Evolutionary conservation across 2,888 invertebrate species (phyloP), one percentile per base, ranked within the genome.

Genomic region (Eulithis testata): DNA sequence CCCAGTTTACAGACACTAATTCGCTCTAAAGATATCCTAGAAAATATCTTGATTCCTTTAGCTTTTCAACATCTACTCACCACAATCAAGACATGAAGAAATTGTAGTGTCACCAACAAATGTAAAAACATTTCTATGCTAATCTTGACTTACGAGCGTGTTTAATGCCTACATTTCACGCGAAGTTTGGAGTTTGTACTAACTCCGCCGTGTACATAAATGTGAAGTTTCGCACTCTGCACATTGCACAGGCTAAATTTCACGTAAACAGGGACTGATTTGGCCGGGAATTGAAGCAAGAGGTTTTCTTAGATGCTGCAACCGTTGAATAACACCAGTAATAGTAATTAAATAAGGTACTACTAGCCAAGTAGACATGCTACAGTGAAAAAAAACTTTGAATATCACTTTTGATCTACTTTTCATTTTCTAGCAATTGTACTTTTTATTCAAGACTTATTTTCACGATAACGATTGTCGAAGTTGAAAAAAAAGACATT

Each of bases 61-160:
- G 12, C 50, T 50, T 27, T 27, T 50, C 31, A n/a, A 37, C n/a
- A 3, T 43, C 11, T 49, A 4, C 40, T 21, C 58, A 57, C 43
- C 47, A 60, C 43, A 53, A 62, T 45, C 66, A 12, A 56, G 51
- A 40, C 14, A 44, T 53, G 4, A 62, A 21, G 21, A 21, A 21
- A 21, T 21, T 43, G 49, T 40, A 62, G 62, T 60, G 65, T 62
- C 62, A 65, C 66, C 51, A 66, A 66, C 62, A 65, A 68, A 65
- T 57, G 51, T 55, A 61, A 66, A 66, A 70, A 72, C 70, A 70
- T 69, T 72, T 68, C 52, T 66, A 72, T 70, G 72, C 60, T 72
- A 70, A 72, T 70, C 53, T 58, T 31, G 51, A 49, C 70, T 66
- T 61, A 65, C 63, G 65, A 58, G 64, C 63, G 61, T 64, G 67